Evolutionary conservation across 2,113 vertebrate genomes (phyloP).

Genomic region (Bombycilla garrulus): DNA sequence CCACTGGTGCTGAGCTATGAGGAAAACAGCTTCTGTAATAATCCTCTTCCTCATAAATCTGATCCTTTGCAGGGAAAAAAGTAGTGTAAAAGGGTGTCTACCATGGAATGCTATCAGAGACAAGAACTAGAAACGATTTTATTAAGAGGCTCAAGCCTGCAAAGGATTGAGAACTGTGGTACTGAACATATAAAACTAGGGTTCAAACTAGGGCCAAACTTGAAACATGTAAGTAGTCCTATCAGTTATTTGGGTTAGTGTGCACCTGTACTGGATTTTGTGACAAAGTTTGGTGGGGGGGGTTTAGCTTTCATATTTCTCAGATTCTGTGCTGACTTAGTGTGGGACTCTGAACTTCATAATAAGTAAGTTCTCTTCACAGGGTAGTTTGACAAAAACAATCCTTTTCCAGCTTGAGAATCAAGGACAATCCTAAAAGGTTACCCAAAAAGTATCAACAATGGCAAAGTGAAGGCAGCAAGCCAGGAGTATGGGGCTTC

Average conservation of each 20-base stretch:
- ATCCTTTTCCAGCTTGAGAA: too few relatives aligned
- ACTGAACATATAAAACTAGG: neutral
- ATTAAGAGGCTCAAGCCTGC: neutral
- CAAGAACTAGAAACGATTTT: neutral
- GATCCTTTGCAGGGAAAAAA: neutral
- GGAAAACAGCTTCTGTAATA: neutral
- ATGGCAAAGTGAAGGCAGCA: too few relatives aligned
- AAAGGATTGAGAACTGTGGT: neutral
- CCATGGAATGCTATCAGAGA: neutral
- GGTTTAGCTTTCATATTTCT: too few relatives aligned
- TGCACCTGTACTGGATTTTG: neutral
- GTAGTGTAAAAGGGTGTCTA: neutral
- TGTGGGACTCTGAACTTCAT: too few relatives aligned
- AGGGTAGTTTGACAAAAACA: too few relatives aligned
- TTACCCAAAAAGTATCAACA: too few relatives aligned
- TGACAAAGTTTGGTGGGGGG: neutral
- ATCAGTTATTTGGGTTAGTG: neutral
- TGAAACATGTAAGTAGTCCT: neutral
- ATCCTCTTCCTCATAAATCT: neutral
- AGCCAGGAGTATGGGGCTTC: too few relatives aligned
- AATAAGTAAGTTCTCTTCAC: too few relatives aligned
- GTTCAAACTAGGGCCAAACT: neutral
- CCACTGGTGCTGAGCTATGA: neutral
- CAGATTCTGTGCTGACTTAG: too few relatives aligned
- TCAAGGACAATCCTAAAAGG: too few relatives aligned